Base-by-base conservation (phyloP, 2,113 vertebrate species). In the Aphyosemion australe region DNA sequence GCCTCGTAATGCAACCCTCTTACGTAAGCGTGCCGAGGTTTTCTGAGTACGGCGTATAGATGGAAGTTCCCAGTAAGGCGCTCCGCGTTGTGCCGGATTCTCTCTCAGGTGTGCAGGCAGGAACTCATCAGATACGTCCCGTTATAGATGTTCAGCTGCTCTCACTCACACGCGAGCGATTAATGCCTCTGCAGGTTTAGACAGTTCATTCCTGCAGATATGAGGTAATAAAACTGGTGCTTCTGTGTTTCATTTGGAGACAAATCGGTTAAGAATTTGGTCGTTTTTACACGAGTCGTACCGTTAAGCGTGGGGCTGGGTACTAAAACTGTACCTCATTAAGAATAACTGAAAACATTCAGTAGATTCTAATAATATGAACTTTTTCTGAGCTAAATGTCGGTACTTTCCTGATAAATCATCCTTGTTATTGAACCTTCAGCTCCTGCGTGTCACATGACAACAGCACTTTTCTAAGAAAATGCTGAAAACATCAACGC, bases 1-100 rank as follows among this genome's bases (percentile, higher is more conserved):
- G 80, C 88, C 65, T 57, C 42, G 68, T 64, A 79, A 79, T 62
- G 67, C 46, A 54, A 70, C 54, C 52, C 71, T 41, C 51, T 91
- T 88, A 84, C 75, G 73, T 88, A 89, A 89, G 71, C 8, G 1
- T 41, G 32, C 53, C 4, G 5, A 10, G 41, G 8, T 21, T 21
- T 15, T 26, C 19, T 8, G 43, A 61, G 51, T 39, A 16, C n/a
- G 58, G 20, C 5, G 13, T 20, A 18, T 39, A n/a, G 34, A 43
- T 46, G 1, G 18, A 37, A 14, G 61, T 39, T 77, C 67, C 64
- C 50, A 55, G 56, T 31, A 18, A 11, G 18, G 34, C 21, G 8
- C 47, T 41, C 32, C 32, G 51, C 32, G n/a, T 69, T 61, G 48
- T 5, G 3, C 0, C 16, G 37, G 41, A 5, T 32, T 14, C 16